Evolutionary conservation across 1,140 invertebrate species (phyloP).

Genomic region (Doryteuthis pealeii): DNA sequence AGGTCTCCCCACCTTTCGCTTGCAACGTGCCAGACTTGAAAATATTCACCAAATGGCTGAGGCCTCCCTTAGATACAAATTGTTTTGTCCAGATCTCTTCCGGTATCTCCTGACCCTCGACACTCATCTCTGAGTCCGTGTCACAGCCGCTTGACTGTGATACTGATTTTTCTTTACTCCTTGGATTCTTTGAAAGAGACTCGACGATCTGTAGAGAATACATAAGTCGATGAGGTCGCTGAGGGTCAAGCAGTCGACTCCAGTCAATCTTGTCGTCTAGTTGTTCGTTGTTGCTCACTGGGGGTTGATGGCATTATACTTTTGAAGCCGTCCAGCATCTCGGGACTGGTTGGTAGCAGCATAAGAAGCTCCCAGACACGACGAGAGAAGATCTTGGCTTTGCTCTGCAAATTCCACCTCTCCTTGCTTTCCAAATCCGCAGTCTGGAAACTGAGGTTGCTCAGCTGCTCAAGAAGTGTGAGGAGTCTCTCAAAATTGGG

Average conservation of each 20-base stretch:
- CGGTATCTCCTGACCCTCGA: slow-evolving; percentile 34
- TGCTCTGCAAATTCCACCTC: slow-evolving; percentile 75
- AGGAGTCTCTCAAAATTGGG: slow-evolving; percentile 89
- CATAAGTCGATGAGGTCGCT: slow-evolving; percentile 90
- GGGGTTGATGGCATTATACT: slow-evolving; percentile 44
- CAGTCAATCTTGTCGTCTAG: slow-evolving; percentile 54
- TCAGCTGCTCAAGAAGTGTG: slow-evolving; percentile 83
- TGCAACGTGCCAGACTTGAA: slow-evolving; percentile 78
- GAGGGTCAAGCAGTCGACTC: slow-evolving; percentile 77
- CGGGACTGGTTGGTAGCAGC: slow-evolving; percentile 84
- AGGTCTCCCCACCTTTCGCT: slow-evolving; percentile 55
- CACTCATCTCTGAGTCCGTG: slow-evolving; percentile 38
- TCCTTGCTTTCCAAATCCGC: slow-evolving; percentile 62
- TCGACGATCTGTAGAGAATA: slow-evolving; percentile 93
- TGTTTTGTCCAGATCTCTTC: slow-evolving; percentile 57
- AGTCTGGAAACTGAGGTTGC: slow-evolving; percentile 69
- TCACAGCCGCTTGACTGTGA: slow-evolving; percentile 37
- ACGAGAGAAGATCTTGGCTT: slow-evolving; percentile 85
- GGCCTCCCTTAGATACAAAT: slow-evolving; percentile 83
- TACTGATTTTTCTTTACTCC: slow-evolving; percentile 59
- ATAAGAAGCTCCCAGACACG: slow-evolving; percentile 88
- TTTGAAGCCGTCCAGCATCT: slow-evolving; percentile 80
- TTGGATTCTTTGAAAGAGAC: slow-evolving; percentile 63
- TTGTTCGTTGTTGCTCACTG: slow-evolving; percentile 6
- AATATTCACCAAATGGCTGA: slow-evolving; percentile 86